These are phyloP conservation scores for Aphidoletes aphidimyza DNA, from an alignment of 2,888 invertebrate genomes.

Conservation along the genomic window DNA sequence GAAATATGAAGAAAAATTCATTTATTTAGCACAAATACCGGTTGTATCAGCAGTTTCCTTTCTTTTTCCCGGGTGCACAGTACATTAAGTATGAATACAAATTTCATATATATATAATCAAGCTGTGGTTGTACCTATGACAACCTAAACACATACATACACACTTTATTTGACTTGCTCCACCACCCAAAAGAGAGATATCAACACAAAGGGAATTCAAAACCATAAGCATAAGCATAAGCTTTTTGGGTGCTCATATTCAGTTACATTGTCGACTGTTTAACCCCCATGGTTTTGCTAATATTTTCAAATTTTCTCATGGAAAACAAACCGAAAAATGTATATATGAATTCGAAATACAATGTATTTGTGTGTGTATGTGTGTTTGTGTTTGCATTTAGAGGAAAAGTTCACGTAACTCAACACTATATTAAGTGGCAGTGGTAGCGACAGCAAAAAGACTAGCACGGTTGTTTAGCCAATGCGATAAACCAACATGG, in stretches of 20 bases:
- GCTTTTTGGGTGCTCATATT: neutral
- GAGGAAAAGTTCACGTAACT: neutral
- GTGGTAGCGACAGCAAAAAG: neutral
- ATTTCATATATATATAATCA: slow-evolving; percentile 33
- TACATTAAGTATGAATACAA: slow-evolving; percentile 20
- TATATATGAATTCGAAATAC: neutral
- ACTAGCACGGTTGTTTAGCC: neutral
- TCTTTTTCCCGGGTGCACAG: neutral
- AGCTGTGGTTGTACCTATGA: slow-evolving; percentile 40
- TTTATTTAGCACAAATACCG: neutral
- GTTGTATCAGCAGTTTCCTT: neutral
- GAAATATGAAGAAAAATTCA: slow-evolving; percentile 15
- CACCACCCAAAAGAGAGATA: neutral
- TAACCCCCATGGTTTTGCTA: slow-evolving; percentile 44
- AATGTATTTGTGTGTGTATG: no score
- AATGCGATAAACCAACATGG: slow-evolving; percentile 37
- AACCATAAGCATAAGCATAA: neutral
- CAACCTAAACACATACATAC: slow-evolving; percentile 22
- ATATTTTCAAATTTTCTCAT: slow-evolving; percentile 16
- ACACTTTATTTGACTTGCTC: slow-evolving; percentile 16
- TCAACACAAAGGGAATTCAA: neutral
- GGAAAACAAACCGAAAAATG: neutral
- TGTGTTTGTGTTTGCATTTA: no score
- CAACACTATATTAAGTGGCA: slow-evolving; percentile 17
- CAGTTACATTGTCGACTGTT: slow-evolving; percentile 19